Base-by-base conservation (phyloP, 2,113 vertebrate species). In the Pangasianodon gigas region DNA sequence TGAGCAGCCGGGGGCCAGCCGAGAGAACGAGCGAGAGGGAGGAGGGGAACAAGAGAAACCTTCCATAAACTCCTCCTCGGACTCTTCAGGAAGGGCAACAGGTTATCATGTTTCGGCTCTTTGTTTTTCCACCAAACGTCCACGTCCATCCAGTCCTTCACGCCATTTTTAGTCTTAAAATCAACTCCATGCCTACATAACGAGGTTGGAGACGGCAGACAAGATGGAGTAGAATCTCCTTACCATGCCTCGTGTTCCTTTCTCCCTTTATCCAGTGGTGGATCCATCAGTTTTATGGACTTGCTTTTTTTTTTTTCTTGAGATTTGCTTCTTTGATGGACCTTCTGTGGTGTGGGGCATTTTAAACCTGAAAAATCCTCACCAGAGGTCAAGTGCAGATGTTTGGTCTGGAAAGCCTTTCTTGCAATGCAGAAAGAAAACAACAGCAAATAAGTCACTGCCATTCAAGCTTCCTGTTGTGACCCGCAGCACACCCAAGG, bases 21-120 rank as follows among this genome's bases (percentile, higher is more conserved):
- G 77, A 80, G 62, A 62, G 84, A 89, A 8, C 44, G 52, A 18
- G 74, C 44, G 44, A 69, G 62, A 86, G 32, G 19, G 67, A 58
- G 52, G 79, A 87, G 37, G 11, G 88, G 88, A 93, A 3, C 0
- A 87, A 92, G 88, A 89, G 92, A 93, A 80, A 84, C 67, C 89
- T 89, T 87, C 90, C 48, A 92, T 69, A 84, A 89, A 87, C 89
- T 77, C 79, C 90, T 92, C 91, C 91, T 93, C 87, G 26, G 74
- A 58, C 85, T 93, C 90, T 75, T 92, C 89, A 94, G 94, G 92
- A 95, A 96, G 93, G 92, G 90, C 92, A 92, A 74, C 41, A 87
- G 89, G 89, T 93, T 94, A 93, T 91, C 84, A 0, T 90, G 51
- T 89, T 93, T 52, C 71, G 90, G 56, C 90, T 89, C 87, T 91